Base-by-base conservation (phyloP, 2,113 vertebrate genomes). In the Nicator chloris region DNA sequence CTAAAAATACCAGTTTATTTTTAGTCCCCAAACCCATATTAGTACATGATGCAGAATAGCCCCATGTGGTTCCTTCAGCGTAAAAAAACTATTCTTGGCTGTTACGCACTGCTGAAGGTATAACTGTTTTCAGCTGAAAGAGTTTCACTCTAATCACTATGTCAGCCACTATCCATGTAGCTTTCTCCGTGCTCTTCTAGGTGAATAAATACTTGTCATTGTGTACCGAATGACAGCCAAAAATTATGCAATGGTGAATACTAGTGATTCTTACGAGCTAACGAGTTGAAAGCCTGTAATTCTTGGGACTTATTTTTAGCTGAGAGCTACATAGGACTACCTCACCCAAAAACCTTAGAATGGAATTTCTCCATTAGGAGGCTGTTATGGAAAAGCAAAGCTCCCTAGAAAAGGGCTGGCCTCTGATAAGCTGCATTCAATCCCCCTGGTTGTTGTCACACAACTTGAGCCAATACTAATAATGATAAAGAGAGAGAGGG, bases 1-100 rank as follows among this genome's bases (percentile, higher is more conserved):
- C 75, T 95, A 96, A 94, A 94, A 95, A 86, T 86, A 90, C 39
- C 10, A 5, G 1, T 90, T 91, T 95, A 94, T 96, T 95, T 95
- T 87, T 94, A 96, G 92, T 31, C 39, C 42, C n/a, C 23, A 70
- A 47, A 19, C 35, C 59, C 42, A 5, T 85, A 77, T 80, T 80
- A 80, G 91, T 59, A 26, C 82, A n/a, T 14, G 83, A 50, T 76
- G 70, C 75, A 66, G 73, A 82, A 45, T 44, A 65, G 56, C 39
- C 89, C 84, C 76, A 5, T 70, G 92, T 44, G 87, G 78, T 37
- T 89, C 53, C 61, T 94, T 64, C 70, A 75, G 84, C 24, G 71
- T 72, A 35, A 86, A 79, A 87, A 87, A 71, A 2, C 51, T 77
- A 20, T 59, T 84, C 40, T 37, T 20, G 26, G 68, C 69, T 40